Conservation (phyloP, 2,888 invertebrate genomes). For the Tillus elongatus region DNA sequence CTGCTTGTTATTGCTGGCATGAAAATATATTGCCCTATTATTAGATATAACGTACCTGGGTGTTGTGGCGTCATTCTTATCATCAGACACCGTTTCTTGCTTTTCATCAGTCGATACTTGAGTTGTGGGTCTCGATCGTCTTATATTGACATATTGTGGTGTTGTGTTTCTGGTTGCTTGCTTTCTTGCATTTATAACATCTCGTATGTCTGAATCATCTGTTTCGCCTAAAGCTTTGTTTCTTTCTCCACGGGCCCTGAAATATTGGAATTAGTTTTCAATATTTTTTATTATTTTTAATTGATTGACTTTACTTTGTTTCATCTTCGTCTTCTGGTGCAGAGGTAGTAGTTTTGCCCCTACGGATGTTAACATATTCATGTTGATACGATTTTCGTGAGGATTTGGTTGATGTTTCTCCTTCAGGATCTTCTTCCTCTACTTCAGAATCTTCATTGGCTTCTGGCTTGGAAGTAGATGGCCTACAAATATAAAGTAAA, state of each 20-base stretch:
- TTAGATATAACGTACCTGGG: too few species aligned
- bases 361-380: conserved; percentile 59
- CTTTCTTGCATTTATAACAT: conserved; percentile 21
- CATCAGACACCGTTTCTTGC: conserved; percentile 35
- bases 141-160: conserved; percentile 63
- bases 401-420: conserved; percentile 30
- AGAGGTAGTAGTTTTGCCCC: conserved; percentile 47
- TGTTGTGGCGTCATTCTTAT: too few species aligned
- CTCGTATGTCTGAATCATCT: conserved; percentile 17
- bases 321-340: conserved; percentile 25
- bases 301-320: conserved; percentile 19
- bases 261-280: conserved; percentile 7
- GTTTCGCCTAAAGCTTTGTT: conserved; percentile 30
- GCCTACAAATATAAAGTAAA: too few species aligned
- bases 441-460: conserved; percentile 28
- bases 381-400: conserved; percentile 41
- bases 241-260: conserved; percentile 21
- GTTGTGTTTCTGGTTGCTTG: conserved; percentile 30
- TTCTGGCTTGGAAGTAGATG: conserved; percentile 26
- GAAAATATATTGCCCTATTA: too few species aligned
- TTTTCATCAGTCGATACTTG: conserved; percentile 27
- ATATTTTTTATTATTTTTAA: conserved; percentile 1
- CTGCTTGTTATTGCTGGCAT: too few species aligned
- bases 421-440: conserved; percentile 24
- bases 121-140: conserved; percentile 52